A percentile compares a stretch with the other conserved stretches of the same genome.
Evolutionary conservation across 2,113 vertebrate genomes (phyloP).

Genomic region (Collichthys lucidus): DNA sequence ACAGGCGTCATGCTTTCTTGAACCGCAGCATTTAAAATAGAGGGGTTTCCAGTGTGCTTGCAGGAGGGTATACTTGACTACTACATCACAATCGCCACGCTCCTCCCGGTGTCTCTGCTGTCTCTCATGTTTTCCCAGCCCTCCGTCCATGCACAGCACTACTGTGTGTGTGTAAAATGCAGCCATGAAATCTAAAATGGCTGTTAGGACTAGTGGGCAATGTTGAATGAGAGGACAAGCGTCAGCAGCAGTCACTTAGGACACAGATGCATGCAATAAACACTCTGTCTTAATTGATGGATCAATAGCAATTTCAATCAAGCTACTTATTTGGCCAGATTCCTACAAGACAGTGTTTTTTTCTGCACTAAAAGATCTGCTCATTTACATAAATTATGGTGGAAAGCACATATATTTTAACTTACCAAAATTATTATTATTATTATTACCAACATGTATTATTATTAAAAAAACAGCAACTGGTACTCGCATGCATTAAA

Average conservation of each 20-base stretch:
- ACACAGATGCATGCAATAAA: slow-evolving; percentile 41
- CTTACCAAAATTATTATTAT: too few relatives aligned
- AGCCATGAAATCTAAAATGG: slow-evolving; percentile 78
- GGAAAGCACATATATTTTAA: neutral
- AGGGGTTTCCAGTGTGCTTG: slow-evolving; percentile 71
- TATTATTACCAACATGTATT: neutral
- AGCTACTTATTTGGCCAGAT: neutral
- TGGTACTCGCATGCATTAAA: neutral
- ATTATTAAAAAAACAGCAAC: neutral
- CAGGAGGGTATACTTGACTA: slow-evolving; percentile 29
- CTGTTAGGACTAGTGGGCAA: slow-evolving; percentile 67
- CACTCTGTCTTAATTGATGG: slow-evolving; percentile 9
- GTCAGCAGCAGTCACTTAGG: slow-evolving; percentile 44
- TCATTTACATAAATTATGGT: too few relatives aligned
- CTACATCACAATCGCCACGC: slow-evolving; percentile 12
- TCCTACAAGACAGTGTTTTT: neutral
- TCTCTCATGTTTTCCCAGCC: neutral
- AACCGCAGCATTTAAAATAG: slow-evolving; percentile 65
- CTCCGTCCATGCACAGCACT: slow-evolving; percentile 12
- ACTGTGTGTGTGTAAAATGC: slow-evolving; percentile 28
- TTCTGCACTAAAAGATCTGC: too few relatives aligned
- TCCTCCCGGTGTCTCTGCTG: neutral
- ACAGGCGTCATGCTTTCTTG: slow-evolving; percentile 64
- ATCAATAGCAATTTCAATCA: neutral
- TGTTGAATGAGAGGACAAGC: slow-evolving; percentile 43